phyloP scores from a whole-genome alignment of 1,140 invertebrate genomes.

The Drosophila ironensis region DNA sequence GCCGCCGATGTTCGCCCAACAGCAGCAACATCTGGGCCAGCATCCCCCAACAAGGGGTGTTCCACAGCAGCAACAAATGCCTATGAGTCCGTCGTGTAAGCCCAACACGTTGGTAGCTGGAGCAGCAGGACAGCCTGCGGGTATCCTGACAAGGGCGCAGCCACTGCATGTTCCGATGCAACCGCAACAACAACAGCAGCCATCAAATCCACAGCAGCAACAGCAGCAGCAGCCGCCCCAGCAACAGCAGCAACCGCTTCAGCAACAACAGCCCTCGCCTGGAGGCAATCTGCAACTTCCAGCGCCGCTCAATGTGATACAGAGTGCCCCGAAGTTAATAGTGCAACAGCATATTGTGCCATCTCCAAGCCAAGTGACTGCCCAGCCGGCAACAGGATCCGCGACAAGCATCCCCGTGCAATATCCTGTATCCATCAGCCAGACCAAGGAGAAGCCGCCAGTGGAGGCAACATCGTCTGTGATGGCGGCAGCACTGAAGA shows the following conservation, averaged over 20 bases:
- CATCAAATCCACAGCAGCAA: conserved; percentile 14
- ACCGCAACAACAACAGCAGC: conserved; percentile 26
- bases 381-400: neutral
- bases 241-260: conserved; percentile 28
- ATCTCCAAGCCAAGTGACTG: conserved; percentile 24
- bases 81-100: conserved; percentile 39
- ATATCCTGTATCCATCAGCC: conserved; percentile 22
- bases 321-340: conserved; percentile 58
- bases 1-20: conserved; percentile 28
- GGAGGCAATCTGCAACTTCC: conserved; percentile 10
- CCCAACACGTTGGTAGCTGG: neutral
- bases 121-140: conserved; percentile 7
- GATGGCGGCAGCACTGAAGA: conserved; percentile 30
- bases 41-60: neutral
- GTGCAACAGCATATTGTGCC: conserved; percentile 70
- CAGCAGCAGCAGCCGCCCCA: conserved; percentile 30
- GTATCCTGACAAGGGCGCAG: conserved; percentile 30
- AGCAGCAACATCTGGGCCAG: conserved; percentile 14
- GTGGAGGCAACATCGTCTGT: neutral
- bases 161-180: too few species aligned
- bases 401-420: conserved; percentile 14
- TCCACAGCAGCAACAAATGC: conserved; percentile 6
- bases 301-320: conserved; percentile 65
- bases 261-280: conserved; percentile 18
- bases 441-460: conserved; percentile 27